These are phyloP conservation scores for Florisuga fusca DNA, from an alignment of 2,797 vertebrate genomes.

Conservation along the genomic window DNA sequence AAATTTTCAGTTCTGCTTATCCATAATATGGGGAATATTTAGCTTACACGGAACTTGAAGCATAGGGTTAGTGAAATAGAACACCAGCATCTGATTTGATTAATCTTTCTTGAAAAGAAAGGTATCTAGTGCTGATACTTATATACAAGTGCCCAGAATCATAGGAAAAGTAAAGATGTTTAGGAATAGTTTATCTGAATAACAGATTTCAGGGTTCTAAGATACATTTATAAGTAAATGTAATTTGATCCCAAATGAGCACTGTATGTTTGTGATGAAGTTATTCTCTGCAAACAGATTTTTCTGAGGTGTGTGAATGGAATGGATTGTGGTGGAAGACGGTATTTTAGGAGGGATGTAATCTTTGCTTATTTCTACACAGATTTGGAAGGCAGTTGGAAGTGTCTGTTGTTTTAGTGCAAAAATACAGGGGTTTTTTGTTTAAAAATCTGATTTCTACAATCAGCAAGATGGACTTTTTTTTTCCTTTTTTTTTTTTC, in stretches of 20 bases:
- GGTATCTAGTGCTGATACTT: not conserved
- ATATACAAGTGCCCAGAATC: not conserved
- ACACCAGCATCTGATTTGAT: not conserved
- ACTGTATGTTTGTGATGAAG: not conserved
- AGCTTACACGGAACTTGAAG: not conserved
- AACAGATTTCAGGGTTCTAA: not conserved
- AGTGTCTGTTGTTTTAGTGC: not conserved
- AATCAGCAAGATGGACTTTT: not conserved
- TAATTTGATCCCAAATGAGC: not conserved
- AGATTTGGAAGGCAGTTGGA: not conserved
- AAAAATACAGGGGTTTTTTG: not conserved
- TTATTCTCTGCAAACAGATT: not conserved
- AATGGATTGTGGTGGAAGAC: not conserved
- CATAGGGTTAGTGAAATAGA: not conserved
- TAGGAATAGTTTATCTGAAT: not conserved
- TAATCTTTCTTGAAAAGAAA: not conserved
- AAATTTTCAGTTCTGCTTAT: not conserved
- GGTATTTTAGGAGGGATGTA: not conserved
- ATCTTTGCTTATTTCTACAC: not conserved
- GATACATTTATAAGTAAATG: not conserved
- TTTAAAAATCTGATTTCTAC: rapidly evolving
- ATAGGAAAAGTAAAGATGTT: not conserved
- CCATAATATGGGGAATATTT: not conserved
- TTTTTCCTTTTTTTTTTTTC: not conserved
- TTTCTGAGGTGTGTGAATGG: not conserved